phyloP scores from a whole-genome alignment of 92 coral and sea anemone species.

The Phenganax marumi region DNA sequence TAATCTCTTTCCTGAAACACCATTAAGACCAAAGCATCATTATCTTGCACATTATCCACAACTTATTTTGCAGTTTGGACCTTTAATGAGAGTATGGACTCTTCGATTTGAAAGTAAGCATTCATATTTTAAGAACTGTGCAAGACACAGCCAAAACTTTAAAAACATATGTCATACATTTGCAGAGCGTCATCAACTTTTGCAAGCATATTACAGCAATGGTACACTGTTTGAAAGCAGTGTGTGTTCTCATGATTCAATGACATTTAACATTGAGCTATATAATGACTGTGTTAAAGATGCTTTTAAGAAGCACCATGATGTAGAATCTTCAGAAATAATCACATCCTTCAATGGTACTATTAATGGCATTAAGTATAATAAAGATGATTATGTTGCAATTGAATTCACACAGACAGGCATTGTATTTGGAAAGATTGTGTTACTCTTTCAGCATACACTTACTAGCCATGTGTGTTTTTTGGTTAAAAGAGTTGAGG shows the following conservation, averaged over 20 bases:
- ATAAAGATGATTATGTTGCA: conserved; percentile 29
- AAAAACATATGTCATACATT: conserved; percentile 16
- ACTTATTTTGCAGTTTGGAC: background rate
- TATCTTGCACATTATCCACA: background rate
- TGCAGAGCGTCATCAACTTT: conserved; percentile 11
- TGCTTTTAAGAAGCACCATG: conserved; percentile 2
- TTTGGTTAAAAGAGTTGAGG: conserved; percentile 1
- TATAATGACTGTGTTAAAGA: conserved; percentile 10
- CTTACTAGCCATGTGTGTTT: conserved; percentile 28
- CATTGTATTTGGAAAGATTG: conserved; percentile 35
- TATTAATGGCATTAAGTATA: conserved; percentile 29
- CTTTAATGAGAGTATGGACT: conserved; percentile 1
- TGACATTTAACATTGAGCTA: background rate
- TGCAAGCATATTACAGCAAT: conserved; percentile 17
- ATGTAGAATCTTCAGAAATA: background rate
- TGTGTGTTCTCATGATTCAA: background rate
- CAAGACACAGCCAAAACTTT: conserved; percentile 4
- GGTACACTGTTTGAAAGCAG: conserved; percentile 1
- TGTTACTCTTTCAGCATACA: conserved; percentile 22
- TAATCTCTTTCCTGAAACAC: background rate
- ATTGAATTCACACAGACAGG: conserved; percentile 4
- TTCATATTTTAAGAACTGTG: background rate
- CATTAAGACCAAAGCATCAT: conserved; percentile 2
- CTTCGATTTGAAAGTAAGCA: conserved; percentile 1
- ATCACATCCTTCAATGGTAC: background rate